phyloP scores from a whole-genome alignment of 2,888 invertebrate species.

The Disparrhopalites patrizii region DNA sequence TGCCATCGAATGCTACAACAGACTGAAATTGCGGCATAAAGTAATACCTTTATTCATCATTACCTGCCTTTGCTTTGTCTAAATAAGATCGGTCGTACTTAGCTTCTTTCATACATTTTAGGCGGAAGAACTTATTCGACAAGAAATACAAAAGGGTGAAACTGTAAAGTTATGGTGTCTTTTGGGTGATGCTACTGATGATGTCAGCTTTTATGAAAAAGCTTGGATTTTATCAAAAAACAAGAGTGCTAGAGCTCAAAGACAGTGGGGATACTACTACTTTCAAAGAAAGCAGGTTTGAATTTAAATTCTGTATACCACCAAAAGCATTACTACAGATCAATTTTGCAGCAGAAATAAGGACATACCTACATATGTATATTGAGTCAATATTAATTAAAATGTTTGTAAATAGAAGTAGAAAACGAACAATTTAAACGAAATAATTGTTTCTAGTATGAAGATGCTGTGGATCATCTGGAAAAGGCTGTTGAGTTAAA shows the following conservation, averaged over 20 bases:
- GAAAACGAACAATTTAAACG: conserved; percentile 4
- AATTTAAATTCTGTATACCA: background rate
- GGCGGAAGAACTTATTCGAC: conserved; percentile 82
- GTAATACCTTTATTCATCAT: conserved; percentile 51
- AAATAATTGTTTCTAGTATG: conserved; percentile 57
- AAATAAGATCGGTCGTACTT: background rate
- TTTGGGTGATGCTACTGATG: conserved; percentile 78
- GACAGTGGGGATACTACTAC: conserved; percentile 80
- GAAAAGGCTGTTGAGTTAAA: conserved; percentile 80
- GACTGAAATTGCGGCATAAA: conserved; percentile 77
- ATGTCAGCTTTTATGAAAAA: conserved; percentile 72
- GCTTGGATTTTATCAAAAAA: conserved; percentile 86
- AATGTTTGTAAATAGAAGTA: no score
- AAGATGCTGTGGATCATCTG: conserved; percentile 73
- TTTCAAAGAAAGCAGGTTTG: conserved; percentile 64
- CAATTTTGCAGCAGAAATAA: no score
- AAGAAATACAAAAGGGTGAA: conserved; percentile 70
- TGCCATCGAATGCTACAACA: conserved; percentile 84
- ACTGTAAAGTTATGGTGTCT: conserved; percentile 84
- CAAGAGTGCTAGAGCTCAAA: conserved; percentile 76
- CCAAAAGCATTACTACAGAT: no score
- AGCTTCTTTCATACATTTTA: conserved; percentile 49
- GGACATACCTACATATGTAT: background rate
- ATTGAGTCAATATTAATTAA: background rate
- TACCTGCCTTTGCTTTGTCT: background rate